These are phyloP conservation scores for Acleris holmiana DNA, from an alignment of 2,888 invertebrate species.

Conservation along the genomic window DNA sequence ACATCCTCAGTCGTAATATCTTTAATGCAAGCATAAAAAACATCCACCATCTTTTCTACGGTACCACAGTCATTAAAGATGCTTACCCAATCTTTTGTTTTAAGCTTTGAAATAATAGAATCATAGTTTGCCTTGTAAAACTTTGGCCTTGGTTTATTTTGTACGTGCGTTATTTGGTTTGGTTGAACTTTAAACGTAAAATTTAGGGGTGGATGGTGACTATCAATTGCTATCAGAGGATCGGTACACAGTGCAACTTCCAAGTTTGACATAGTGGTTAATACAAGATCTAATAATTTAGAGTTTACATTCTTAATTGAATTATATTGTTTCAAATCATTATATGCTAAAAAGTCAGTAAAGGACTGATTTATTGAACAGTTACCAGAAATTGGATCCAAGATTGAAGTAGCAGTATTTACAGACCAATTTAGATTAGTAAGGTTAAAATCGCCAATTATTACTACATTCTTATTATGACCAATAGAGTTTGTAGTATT, in stretches of 20 bases:
- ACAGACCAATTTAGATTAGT: background rate
- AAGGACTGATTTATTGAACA: background rate
- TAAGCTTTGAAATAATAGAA: background rate
- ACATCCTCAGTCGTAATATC: no score
- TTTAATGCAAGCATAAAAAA: no score
- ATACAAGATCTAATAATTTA: no score
- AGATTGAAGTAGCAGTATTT: no score
- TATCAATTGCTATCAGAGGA: background rate
- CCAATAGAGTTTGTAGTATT: background rate
- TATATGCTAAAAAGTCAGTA: background rate
- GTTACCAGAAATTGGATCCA: background rate
- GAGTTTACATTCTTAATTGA: no score
- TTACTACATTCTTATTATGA: background rate
- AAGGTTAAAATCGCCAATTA: background rate
- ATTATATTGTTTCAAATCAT: no score
- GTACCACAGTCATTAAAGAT: background rate
- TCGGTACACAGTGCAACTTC: background rate
- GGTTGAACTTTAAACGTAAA: background rate
- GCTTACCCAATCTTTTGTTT: background rate
- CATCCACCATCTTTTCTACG: background rate
- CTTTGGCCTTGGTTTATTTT: background rate
- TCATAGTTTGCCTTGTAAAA: background rate
- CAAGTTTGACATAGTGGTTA: background rate
- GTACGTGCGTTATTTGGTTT: background rate
- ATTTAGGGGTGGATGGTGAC: background rate